Conservation (phyloP, 2,113 vertebrate genomes). For the Gnathonemus longibarbis region DNA sequence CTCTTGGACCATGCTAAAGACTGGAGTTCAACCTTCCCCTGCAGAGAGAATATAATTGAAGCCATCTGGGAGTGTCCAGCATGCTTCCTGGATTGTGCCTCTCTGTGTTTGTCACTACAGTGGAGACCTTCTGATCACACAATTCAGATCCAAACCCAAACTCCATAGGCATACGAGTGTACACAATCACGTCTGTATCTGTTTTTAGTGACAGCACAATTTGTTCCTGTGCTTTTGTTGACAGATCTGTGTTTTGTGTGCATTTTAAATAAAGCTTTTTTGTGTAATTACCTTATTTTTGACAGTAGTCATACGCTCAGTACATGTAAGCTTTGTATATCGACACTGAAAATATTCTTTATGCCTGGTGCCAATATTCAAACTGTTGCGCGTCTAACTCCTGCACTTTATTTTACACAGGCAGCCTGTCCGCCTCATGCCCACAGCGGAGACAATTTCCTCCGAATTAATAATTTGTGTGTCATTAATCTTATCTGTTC, state of each 20-base stretch:
- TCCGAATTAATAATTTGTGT: not conserved
- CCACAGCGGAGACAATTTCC: not conserved
- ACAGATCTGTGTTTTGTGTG: not conserved
- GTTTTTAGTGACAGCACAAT: not conserved
- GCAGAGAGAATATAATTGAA: not conserved
- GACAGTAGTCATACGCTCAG: not conserved
- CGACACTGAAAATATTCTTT: not conserved
- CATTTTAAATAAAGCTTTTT: not conserved
- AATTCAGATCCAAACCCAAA: not conserved
- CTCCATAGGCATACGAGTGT: not conserved
- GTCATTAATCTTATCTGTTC: not conserved
- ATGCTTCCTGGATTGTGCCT: not conserved
- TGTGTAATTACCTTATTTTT: not conserved
- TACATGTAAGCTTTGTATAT: not conserved
- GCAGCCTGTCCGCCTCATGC: not conserved
- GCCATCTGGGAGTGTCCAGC: not conserved
- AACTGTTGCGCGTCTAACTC: not conserved
- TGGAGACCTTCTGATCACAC: not conserved
- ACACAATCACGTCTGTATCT: not conserved
- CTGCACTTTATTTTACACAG: not conserved
- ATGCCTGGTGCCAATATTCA: not conserved
- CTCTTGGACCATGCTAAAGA: not conserved
- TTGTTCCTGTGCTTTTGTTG: not conserved
- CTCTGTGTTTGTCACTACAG: not conserved
- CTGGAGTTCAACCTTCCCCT: not conserved